Conservation (phyloP, 2,888 invertebrate genomes). For the Tanypteryx hageni region DNA sequence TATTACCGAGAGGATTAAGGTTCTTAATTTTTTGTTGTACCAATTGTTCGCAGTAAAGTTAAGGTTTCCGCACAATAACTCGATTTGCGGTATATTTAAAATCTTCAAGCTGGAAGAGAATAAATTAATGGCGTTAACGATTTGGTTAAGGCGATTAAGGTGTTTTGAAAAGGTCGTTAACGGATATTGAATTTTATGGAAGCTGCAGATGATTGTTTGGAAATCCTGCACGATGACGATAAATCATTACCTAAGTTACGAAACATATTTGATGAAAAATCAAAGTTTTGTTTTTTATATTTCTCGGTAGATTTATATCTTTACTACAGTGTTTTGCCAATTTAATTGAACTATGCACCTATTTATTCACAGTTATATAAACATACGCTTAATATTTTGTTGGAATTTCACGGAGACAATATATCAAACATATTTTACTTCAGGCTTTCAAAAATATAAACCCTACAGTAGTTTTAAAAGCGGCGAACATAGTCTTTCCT, state of each 20-base stretch:
- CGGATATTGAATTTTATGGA: not conserved
- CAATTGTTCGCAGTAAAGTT: not conserved
- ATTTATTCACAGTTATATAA: too few species aligned
- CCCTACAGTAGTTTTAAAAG: too few species aligned
- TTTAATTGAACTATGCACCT: too few species aligned
- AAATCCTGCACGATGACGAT: not conserved
- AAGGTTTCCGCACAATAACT: not conserved
- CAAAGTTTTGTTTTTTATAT: too few species aligned
- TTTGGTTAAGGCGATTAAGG: not conserved
- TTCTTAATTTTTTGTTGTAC: not conserved
- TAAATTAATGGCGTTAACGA: not conserved
- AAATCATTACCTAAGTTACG: not conserved
- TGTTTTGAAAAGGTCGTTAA: not conserved
- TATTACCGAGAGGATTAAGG: slow-evolving; percentile 21
- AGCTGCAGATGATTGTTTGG: not conserved
- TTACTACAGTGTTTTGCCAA: too few species aligned
- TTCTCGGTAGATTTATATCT: too few species aligned
- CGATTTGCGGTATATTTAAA: not conserved
- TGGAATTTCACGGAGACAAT: too few species aligned
- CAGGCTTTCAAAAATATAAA: too few species aligned
- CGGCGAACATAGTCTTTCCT: too few species aligned
- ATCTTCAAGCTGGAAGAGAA: not conserved
- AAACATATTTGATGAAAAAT: too few species aligned
- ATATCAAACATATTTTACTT: too few species aligned
- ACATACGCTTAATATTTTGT: too few species aligned